Evolutionary conservation across 2,888 invertebrate species (phyloP).

Genomic region (Cotesia congregata): DNA sequence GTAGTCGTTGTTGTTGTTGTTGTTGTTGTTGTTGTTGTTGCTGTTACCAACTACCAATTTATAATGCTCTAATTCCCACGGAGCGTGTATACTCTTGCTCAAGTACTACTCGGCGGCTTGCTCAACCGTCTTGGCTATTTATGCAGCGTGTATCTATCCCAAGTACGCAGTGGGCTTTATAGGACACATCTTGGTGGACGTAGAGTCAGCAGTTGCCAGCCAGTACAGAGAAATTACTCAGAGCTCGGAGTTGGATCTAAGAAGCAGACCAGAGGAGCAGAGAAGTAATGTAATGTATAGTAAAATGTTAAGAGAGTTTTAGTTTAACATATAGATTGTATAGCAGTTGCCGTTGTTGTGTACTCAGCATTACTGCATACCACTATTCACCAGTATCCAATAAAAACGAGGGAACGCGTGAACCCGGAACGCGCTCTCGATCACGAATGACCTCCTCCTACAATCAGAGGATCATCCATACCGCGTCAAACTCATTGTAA

Average conservation of each 20-base stretch:
- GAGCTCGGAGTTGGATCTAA: neutral
- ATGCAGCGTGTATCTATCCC: constrained; percentile 28
- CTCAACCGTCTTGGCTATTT: constrained; percentile 29
- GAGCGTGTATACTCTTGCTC: constrained; percentile 44
- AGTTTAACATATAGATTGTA: neutral
- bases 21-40: constrained; percentile 5
- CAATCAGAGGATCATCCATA: constrained; percentile 41
- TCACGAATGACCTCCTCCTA: constrained; percentile 38
- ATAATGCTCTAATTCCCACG: constrained; percentile 67
- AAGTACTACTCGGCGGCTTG: constrained; percentile 7
- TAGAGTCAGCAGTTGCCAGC: constrained; percentile 3
- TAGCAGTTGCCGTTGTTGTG: neutral
- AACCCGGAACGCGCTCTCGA: constrained; percentile 47
- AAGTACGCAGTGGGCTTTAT: constrained; percentile 31
- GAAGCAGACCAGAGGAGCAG: neutral
- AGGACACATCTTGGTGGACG: neutral
- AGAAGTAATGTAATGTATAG: constrained; percentile 18
- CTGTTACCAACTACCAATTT: neutral
- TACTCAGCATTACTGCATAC: no score
- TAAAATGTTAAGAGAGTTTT: neutral
- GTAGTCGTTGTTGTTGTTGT: neutral
- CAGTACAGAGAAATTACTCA: neutral
- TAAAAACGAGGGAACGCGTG: constrained; percentile 36
- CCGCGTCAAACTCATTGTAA: constrained; percentile 40
- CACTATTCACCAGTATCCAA: neutral